Conservation (phyloP, 2,113 vertebrate genomes). For the Felis chaus region DNA sequence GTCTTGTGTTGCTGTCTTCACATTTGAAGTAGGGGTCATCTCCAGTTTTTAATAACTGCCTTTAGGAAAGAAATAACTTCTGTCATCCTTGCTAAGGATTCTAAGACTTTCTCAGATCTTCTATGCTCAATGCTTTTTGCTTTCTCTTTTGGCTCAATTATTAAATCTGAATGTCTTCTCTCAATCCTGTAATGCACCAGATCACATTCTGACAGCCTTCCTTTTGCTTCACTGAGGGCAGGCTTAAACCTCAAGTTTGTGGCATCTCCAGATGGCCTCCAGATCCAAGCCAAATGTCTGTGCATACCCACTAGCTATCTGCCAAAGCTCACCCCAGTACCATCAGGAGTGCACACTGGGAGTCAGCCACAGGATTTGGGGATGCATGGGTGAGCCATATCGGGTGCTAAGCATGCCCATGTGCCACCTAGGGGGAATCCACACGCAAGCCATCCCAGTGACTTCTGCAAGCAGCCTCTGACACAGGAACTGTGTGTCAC, state of each 20-base stretch:
- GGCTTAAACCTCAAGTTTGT: background rate
- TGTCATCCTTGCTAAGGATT: background rate
- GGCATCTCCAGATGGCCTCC: background rate
- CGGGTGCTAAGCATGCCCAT: background rate
- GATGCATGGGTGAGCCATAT: background rate
- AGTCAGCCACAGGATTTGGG: background rate
- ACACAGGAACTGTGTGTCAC: no score
- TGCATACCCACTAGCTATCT: background rate
- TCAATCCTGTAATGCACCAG: background rate
- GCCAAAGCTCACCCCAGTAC: background rate
- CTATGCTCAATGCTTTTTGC: background rate
- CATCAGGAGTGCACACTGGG: background rate
- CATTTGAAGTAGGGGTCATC: background rate
- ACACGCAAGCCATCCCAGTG: fast-evolving
- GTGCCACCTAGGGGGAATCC: background rate
- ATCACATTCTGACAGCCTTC: background rate
- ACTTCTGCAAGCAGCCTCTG: background rate
- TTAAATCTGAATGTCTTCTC: background rate
- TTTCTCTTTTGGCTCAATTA: background rate
- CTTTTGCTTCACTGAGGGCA: background rate
- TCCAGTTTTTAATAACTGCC: background rate
- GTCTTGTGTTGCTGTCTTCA: background rate
- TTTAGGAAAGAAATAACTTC: background rate
- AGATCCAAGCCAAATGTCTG: background rate
- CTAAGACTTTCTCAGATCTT: background rate